Base-by-base conservation (phyloP, 2,888 invertebrate genomes). In the Melanotus villosus region DNA sequence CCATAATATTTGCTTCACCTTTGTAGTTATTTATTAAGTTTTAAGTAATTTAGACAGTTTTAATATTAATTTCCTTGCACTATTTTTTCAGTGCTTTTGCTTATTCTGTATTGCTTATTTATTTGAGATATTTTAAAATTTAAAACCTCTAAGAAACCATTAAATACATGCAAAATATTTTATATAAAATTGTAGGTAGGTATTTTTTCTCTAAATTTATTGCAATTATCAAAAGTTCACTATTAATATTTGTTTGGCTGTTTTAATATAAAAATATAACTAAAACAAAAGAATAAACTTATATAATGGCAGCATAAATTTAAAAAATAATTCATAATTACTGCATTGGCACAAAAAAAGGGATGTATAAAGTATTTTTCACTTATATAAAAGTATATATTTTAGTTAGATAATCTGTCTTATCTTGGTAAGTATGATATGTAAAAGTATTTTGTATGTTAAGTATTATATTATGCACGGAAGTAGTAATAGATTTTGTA, bases 1-100 rank as follows among this genome's bases (percentile, higher is more conserved):
- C 45, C 43, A 62, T 66, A 59, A 60, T 34, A 26, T 54, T 58
- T 59, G 69, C 69, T 69, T 69, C 68, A 68, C 63, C 50, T 66
- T 50, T 43, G 58, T 67, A 52, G 64, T 63, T 54, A 54, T 36
- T 9, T 64, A n/a, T 60, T 38, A 67, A 43, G n/a, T 45, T 52
- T 47, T 58, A 41, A 41, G 23, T 58, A 47, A 60, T 26, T n/a
- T 54, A 47, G 26, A n/a, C 23, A 26, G 30, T 50, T 26, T 36
- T 23, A 16, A 19, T 47, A 60, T 4, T 47, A 14, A 34, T 41
- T 43, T 43, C 41, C 23, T 60, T 45, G 43, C 32, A 60, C 59
- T 60, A 34, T 47, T 60, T 56, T 56, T 45, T 45, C 43, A 60
- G 45, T 58, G 59, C 59, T 60, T 60, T 10, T 21, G 59, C 59